Conservation (phyloP, 2,797 vertebrate species). For the Cossypha dichroa region DNA sequence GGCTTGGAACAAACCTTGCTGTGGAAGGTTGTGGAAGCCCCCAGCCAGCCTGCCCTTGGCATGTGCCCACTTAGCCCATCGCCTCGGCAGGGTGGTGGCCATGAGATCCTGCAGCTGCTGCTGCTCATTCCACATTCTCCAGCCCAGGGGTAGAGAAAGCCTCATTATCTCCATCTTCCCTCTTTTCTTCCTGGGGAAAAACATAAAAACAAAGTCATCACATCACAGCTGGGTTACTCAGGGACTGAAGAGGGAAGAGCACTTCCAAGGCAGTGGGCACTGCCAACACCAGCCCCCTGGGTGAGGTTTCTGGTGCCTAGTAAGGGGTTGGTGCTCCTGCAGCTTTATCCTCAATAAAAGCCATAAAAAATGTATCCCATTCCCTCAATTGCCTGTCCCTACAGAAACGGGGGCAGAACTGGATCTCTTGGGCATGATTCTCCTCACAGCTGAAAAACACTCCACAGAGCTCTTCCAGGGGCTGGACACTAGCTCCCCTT, state of each 20-base stretch:
- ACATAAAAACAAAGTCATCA: background rate
- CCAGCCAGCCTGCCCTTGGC: background rate
- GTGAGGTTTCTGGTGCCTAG: background rate
- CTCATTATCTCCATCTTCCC: background rate
- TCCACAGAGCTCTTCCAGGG: background rate
- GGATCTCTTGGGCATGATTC: background rate
- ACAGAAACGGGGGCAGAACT: background rate
- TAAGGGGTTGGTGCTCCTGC: background rate
- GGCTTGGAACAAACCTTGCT: background rate
- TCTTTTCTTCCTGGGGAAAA: background rate
- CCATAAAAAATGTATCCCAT: background rate
- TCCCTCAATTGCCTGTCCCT: background rate
- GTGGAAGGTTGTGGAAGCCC: rapidly evolving
- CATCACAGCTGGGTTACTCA: background rate
- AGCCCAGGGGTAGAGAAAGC: background rate
- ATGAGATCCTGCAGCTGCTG: rapidly evolving
- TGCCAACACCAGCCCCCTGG: background rate
- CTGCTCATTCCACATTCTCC: rapidly evolving
- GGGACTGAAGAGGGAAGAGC: background rate
- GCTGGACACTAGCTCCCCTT: background rate
- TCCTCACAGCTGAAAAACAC: background rate
- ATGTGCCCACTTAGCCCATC: rapidly evolving
- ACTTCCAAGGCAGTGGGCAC: background rate
- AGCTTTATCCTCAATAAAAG: background rate
- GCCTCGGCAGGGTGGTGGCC: rapidly evolving